Conservation (phyloP, 2,113 vertebrate genomes). For the Thinocorus orbignyianus region DNA sequence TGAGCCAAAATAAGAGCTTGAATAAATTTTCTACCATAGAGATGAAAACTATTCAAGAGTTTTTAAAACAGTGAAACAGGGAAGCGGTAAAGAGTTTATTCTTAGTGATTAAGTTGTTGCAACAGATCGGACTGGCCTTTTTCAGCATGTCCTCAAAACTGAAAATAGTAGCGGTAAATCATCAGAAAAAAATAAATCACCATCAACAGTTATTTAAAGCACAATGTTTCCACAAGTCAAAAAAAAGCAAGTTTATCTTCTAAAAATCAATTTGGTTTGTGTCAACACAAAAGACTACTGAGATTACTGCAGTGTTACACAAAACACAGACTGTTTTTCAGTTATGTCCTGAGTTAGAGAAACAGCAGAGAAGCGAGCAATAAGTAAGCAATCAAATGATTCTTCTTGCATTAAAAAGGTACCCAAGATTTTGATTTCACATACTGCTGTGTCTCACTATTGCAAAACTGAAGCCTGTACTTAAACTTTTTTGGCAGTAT, state of each 20-base stretch:
- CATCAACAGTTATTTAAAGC: background rate
- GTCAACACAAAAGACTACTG: background rate
- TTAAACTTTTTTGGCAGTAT: background rate
- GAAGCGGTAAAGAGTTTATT: background rate
- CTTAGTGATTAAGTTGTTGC: background rate
- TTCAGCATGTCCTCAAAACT: background rate
- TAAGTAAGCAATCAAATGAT: background rate
- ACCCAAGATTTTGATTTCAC: background rate
- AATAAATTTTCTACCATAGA: background rate
- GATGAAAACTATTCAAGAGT: background rate
- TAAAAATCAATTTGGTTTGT: background rate
- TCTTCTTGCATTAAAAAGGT: background rate
- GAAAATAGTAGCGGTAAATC: background rate
- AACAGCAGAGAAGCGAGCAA: background rate
- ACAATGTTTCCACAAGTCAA: background rate
- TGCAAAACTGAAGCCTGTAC: background rate
- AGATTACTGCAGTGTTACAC: background rate
- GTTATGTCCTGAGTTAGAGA: background rate
- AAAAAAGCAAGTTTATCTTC: background rate
- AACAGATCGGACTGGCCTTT: background rate
- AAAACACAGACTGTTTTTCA: background rate
- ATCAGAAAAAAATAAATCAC: background rate
- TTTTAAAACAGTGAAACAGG: background rate
- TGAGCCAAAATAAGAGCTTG: background rate
- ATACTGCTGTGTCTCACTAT: fast-evolving